A percentile compares a stretch with the other conserved stretches of the same genome.
These are phyloP conservation scores for Chironomus riparius DNA, from an alignment of 2,888 invertebrate species.

Conservation along the genomic window DNA sequence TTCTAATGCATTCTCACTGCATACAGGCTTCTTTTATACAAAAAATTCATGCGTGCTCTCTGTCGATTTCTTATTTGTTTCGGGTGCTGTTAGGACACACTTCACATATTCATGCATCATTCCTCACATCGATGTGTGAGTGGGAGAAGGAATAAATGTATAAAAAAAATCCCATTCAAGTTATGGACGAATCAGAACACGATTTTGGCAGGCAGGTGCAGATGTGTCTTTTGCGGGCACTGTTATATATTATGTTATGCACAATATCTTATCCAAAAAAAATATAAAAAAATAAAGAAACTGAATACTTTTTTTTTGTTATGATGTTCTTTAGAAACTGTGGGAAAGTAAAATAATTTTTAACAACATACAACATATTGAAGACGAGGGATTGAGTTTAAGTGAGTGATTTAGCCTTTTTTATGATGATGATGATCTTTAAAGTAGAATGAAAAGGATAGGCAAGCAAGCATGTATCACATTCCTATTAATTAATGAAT, in stretches of 20 bases:
- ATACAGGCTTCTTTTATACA: conserved; percentile 12
- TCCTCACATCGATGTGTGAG: not conserved
- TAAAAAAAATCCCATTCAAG: not conserved
- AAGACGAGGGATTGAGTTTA: conserved; percentile 20
- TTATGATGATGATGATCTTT: conserved; percentile 6
- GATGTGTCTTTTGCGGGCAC: not conserved
- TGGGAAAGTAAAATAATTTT: conserved; percentile 23
- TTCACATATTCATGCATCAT: not conserved
- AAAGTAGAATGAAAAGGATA: not conserved
- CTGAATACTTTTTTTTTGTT: conserved; percentile 27
- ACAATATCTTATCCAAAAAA: conserved; percentile 11
- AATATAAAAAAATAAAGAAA: conserved; percentile 10
- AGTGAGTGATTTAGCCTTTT: conserved; percentile 17
- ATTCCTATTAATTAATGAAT: conserved; percentile 1
- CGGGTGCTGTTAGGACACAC: conserved; percentile 16
- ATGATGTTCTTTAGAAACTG: conserved; percentile 24
- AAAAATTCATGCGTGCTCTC: not conserved
- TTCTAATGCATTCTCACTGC: conserved; percentile 17
- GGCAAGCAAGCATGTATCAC: not conserved
- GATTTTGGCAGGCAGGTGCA: conserved; percentile 24
- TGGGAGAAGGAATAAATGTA: conserved; percentile 7
- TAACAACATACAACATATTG: conserved; percentile 15
- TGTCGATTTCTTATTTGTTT: not conserved
- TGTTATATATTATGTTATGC: not conserved
- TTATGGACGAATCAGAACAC: conserved; percentile 23